These are phyloP conservation scores for Streptopelia turtur DNA, from an alignment of 2,797 vertebrate genomes.

Conservation along the genomic window DNA sequence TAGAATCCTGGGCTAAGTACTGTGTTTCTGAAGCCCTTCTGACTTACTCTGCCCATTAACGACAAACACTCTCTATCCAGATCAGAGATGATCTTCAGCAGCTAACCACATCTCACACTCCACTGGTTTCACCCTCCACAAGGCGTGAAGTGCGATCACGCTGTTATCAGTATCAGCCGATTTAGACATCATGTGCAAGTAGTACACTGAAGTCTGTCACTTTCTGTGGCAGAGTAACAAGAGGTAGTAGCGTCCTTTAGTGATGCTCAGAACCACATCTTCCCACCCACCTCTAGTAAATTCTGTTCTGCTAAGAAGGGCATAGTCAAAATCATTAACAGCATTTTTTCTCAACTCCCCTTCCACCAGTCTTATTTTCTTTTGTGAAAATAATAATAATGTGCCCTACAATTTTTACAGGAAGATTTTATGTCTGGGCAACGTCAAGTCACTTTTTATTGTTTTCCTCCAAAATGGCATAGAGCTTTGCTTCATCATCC, in stretches of 20 bases:
- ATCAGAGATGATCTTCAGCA: neutral
- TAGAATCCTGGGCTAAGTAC: neutral
- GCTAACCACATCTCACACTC: neutral
- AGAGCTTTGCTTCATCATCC: neutral
- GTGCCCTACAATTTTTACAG: neutral
- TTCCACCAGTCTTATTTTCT: neutral
- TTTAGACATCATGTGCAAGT: neutral
- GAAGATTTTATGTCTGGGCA: neutral
- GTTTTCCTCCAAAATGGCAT: fast-evolving
- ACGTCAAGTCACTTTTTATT: neutral
- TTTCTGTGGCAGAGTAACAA: neutral
- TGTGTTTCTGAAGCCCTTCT: neutral
- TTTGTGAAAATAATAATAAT: neutral
- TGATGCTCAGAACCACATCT: neutral
- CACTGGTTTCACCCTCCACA: neutral
- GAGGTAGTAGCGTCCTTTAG: neutral
- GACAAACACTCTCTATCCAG: neutral
- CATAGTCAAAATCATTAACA: neutral
- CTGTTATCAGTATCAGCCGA: neutral
- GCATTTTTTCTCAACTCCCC: neutral
- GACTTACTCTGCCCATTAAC: neutral
- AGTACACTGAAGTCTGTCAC: neutral
- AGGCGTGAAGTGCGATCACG: neutral
- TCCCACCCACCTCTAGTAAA: neutral
- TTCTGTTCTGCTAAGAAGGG: neutral